A percentile compares a stretch with the other conserved stretches of the same genome.
Evolutionary conservation across 2,113 vertebrate species (phyloP).

Genomic region (Tachycineta bicolor): DNA sequence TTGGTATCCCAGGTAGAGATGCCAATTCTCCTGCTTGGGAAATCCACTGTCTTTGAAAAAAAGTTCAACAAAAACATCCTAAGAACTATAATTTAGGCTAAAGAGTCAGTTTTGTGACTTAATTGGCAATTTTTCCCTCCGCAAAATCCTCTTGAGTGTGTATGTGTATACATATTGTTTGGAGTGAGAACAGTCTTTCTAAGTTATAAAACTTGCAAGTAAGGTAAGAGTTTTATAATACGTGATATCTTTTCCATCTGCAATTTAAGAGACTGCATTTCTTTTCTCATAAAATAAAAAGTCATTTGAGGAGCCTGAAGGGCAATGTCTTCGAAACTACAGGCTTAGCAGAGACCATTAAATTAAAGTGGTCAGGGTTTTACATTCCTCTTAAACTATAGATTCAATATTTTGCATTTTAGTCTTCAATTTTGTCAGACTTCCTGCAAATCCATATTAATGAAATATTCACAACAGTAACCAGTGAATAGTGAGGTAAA

Average conservation of each 20-base stretch:
- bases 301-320: conserved; percentile 10
- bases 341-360: conserved; percentile 25
- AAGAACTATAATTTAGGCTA: background rate
- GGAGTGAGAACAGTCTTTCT: background rate
- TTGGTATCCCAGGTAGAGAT: background rate
- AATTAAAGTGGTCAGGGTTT: conserved; percentile 49
- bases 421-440: conserved; percentile 22
- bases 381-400: conserved; percentile 42
- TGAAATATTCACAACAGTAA: conserved; percentile 38
- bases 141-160: background rate
- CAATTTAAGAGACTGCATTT: background rate
- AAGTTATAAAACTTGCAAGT: background rate
- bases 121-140: background rate
- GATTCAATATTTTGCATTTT: background rate
- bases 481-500: background rate
- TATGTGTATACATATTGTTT: rapidly evolving
- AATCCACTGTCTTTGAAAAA: background rate
- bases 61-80: background rate
- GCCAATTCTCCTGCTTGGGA: background rate
- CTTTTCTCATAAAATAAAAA: conserved; percentile 10
- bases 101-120: background rate
- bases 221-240: background rate
- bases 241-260: background rate
- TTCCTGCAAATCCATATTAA: conserved; percentile 56
- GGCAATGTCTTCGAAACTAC: background rate